Evolutionary conservation across 2,888 invertebrate species (phyloP).

Genomic region (Phaedon cochleariae): DNA sequence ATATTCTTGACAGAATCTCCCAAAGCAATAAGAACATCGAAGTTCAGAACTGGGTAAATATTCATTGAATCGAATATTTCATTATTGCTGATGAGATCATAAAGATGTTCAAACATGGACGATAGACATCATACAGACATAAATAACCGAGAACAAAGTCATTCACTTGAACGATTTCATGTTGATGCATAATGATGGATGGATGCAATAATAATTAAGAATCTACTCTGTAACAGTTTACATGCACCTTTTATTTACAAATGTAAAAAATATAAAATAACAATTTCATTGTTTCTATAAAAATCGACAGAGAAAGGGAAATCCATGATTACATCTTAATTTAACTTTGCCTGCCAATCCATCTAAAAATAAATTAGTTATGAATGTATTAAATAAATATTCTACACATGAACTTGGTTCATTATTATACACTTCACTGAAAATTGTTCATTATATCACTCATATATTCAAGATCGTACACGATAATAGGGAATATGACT

Average conservation of each 20-base stretch:
- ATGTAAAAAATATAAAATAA: conserved; percentile 39
- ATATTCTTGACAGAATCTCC: too few relatives aligned
- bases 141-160: too few relatives aligned
- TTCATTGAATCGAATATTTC: too few relatives aligned
- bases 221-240: conserved; percentile 47
- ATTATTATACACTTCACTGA: background rate
- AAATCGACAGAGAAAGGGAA: conserved; percentile 43
- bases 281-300: conserved; percentile 37
- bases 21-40: too few relatives aligned
- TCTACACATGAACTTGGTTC: background rate
- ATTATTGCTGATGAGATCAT: too few relatives aligned
- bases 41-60: too few relatives aligned
- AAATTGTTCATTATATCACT: background rate
- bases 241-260: conserved; percentile 55
- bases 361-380: conserved; percentile 26
- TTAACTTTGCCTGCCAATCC: conserved; percentile 43
- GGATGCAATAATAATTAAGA: too few relatives aligned
- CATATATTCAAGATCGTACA: background rate
- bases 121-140: too few relatives aligned
- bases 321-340: conserved; percentile 8
- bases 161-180: too few relatives aligned
- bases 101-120: too few relatives aligned
- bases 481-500: background rate
- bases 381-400: background rate
- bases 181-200: too few relatives aligned